Evolutionary conservation across 2,888 invertebrate genomes (phyloP), one percentile per base, ranked within the genome.

Genomic region (Rhopalosiphum nymphaeae): DNA sequence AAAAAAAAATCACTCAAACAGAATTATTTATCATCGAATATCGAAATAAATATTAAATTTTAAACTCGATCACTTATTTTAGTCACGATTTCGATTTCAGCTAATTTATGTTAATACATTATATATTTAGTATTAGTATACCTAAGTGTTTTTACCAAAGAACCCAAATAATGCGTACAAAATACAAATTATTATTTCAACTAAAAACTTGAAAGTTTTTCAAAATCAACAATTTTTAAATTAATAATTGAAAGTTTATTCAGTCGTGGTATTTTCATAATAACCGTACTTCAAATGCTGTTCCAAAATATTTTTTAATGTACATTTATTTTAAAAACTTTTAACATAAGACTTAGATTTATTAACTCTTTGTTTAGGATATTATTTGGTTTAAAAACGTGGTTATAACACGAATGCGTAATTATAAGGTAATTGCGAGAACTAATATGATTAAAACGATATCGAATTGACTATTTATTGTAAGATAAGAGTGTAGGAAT

Each of bases 1-100:
- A 2, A 36, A 67, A 67, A 67, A 36, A 36, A 67, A 67, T 36
- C 16, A 67, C 5, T 67, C 36, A n/a, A 36, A 67, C 16, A 36
- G n/a, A 67, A 67, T 67, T 67, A 67, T 67, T 67, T n/a, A 67
- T n/a, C n/a, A 67, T 67, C 67, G n/a, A 67, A 67, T 67, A 67
- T 21, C n/a, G 21, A 16, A 67, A 36, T 16, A 67, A 67, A 67
- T 67, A 67, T 67, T 67, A 36, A 16, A 67, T 67, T 36, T n/a
- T 16, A 67, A 67, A 36, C 16, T 67, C 61, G n/a, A 67, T 67
- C n/a, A 67, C 36, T 36, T 67, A 67, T 67, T 67, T 67, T 67
- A 5, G 36, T 67, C 67, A 67, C 67, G 67, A 67, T 67, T 67
- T 67, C 67, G 67, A 67, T 67, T 67, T 67, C 67, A 67, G n/a